Evolutionary conservation across 2,888 invertebrate genomes (phyloP), one percentile per base, ranked within the genome.

Genomic region (Clunio marinus): DNA sequence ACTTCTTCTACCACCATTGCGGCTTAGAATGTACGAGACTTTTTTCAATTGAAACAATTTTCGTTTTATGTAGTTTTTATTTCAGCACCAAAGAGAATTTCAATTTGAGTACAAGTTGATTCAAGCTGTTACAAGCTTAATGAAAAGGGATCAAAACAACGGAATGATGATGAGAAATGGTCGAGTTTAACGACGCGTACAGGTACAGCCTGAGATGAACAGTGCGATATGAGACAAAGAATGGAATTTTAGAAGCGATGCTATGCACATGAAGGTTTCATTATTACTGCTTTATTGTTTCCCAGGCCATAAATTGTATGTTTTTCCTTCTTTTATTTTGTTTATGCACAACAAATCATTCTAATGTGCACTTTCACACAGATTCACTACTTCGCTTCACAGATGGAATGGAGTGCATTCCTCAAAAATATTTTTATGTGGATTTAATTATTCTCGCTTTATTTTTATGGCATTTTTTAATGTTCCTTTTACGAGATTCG

Each of bases 341-440:
- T 66, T 66, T 66, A 66, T 66, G 32, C 46, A 51, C 46, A 66
- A 66, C 66, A 66, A 66, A 66, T 66, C 66, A 66, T 66, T 66
- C 55, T 66, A 66, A 66, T 66, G 66, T 51, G 45, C 41, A n/a
- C 10, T 13, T 24, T n/a, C 63, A 45, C 45, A 17, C 27, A 57
- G 57, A 57, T 57, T 57, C 57, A 3, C n/a, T 45, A 7, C 15
- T 45, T 15, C 8, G 45, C 24, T n/a, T 57, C 57, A 2, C 57
- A 24, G 27, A 22, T 27, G 2, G 7, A 45, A 15, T 7, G 15
- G 5, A 57, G 4, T 57, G 57, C 57, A 57, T 27, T 57, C n/a
- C n/a, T 57, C 10, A 27, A 51, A 22, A 5, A 13, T 13, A 2
- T 13, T 66, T 66, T 66, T 66, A 66, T 35, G 66, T 25, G 28